Conservation (phyloP, 1,140 invertebrate species). For the Panagrolaimus sp. region DNA sequence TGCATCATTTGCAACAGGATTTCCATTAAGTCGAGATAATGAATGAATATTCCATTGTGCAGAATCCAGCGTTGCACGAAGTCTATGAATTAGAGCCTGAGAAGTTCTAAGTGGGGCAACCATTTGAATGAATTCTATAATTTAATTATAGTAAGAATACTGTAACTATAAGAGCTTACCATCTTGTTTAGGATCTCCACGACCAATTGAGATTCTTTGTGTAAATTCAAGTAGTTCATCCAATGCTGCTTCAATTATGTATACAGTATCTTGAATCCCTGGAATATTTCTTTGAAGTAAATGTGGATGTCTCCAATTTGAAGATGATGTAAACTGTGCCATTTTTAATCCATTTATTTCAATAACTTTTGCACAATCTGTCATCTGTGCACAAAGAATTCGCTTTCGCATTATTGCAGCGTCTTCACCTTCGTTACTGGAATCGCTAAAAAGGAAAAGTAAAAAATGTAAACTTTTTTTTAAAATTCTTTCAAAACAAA, state of each 20-base stretch:
- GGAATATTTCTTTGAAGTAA: conserved; percentile 17
- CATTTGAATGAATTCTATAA: neutral
- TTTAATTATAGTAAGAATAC: too few species aligned
- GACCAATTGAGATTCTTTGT: conserved; percentile 30
- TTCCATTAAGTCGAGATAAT: conserved; percentile 20
- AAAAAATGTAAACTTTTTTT: neutral
- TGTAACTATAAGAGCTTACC: too few species aligned
- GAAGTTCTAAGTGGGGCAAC: neutral
- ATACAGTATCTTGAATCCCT: conserved; percentile 30
- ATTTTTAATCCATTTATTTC: conserved; percentile 36
- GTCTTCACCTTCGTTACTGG: conserved; percentile 3
- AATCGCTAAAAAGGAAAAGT: neutral
- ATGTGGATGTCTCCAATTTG: conserved; percentile 29
- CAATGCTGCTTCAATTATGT: conserved; percentile 24
- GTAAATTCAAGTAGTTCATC: conserved; percentile 32
- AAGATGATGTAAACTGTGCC: conserved; percentile 25
- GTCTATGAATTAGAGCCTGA: conserved; percentile 11
- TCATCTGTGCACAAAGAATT: conserved; percentile 33
- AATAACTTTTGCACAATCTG: conserved; percentile 35
- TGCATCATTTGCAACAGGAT: conserved; percentile 19
- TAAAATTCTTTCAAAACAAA: neutral
- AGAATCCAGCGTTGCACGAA: conserved; percentile 25
- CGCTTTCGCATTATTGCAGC: conserved; percentile 24
- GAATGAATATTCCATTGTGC: conserved; percentile 23
- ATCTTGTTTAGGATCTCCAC: conserved; percentile 18